These are phyloP conservation scores for Corythoichthys haematopterus DNA, from an alignment of 2,113 vertebrate genomes.

Conservation along the genomic window DNA sequence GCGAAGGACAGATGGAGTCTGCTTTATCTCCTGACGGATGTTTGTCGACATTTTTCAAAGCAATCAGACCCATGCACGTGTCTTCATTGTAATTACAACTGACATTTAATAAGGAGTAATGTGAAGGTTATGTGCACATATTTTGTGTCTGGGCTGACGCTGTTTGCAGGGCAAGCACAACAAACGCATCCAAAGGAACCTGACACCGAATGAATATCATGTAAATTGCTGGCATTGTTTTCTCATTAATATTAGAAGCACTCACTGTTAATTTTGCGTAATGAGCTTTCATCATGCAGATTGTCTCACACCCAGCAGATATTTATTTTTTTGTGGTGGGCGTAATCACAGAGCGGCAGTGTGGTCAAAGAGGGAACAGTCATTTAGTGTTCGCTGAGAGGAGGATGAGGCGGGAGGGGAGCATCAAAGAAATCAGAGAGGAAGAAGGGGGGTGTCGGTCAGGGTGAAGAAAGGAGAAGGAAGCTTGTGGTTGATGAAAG, in stretches of 20 bases:
- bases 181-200: background rate
- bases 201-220: background rate
- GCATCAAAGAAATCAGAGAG: constrained; percentile 3
- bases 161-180: background rate
- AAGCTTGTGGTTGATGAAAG: constrained; percentile 10
- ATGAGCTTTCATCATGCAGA: background rate
- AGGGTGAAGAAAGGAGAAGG: background rate
- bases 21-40: background rate
- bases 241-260: too few relatives aligned
- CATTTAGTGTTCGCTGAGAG: constrained; percentile 4
- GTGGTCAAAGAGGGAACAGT: constrained; percentile 5
- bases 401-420: background rate
- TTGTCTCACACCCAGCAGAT: constrained; percentile 5
- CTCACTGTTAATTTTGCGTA: background rate
- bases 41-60: background rate
- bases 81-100: background rate
- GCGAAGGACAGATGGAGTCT: background rate
- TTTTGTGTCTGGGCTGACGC: background rate
- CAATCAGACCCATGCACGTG: background rate
- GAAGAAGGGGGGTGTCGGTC: background rate
- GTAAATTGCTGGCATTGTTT: too few relatives aligned
- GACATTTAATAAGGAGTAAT: background rate
- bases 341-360: constrained; percentile 9
- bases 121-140: background rate
- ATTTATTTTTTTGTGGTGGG: constrained; percentile 1